Base-by-base conservation (phyloP, 2,113 vertebrate genomes). In the Cynopterus brachyotis region DNA sequence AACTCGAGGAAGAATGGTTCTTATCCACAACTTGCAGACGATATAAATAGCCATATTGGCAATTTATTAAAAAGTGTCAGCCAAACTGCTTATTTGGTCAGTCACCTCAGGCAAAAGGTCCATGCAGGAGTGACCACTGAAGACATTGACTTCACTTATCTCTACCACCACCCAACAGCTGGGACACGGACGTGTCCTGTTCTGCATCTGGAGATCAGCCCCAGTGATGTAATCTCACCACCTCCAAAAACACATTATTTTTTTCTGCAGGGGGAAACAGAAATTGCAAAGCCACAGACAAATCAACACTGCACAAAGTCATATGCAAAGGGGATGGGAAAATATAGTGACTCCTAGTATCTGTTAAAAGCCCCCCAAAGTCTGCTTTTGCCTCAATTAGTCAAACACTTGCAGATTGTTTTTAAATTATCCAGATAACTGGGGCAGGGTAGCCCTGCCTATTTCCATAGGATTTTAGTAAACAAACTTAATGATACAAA, bases 241-340 rank as follows among this genome's bases (percentile, higher is more conserved):
- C 26, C 42, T 87, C 88, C 93, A 92, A 91, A 95, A 96, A 82
- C 45, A 84, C 30, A 15, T 53, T 84, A 16, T 79, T 96, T 40
- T 89, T 87, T 96, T 89, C 96, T 94, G 91, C 62, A 5, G n/a
- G 12, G 12, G 8, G 3, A 3, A 6, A 19, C 37, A 26, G 69
- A 40, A 83, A 93, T 75, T 22, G n/a, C 11, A 37, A 70, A 92
- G 89, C 42, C 57, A 59, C 64, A 95, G 75, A 53, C 45, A 82
- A 45, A 67, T 35, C 59, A 59, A 10, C 35, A 35, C 0, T 24
- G 20, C 11, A 3, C 17, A 64, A 75, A 73, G 69, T 95, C 81
- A 66, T 28, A 4, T 83, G 22, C n/a, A 78, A 95, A 95, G 13
- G 26, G 20, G 12, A 28, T 30, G 75, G 45, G 26, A 86, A 47